Conservation (phyloP, 1,140 invertebrate species). For the Riptortus pedestris region DNA sequence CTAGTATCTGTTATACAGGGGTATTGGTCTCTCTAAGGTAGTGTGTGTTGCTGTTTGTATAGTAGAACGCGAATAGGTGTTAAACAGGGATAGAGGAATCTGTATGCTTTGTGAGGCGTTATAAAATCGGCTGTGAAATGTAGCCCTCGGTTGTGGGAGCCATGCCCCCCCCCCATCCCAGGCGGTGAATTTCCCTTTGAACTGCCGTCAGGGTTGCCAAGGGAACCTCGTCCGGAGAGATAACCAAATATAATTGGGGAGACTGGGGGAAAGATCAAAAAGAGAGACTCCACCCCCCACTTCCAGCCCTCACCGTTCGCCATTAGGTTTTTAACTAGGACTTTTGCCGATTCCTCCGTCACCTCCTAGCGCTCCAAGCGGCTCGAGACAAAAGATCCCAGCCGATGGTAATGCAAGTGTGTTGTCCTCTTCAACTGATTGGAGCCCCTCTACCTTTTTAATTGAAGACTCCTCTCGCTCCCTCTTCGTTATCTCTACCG, state of each 20-base stretch:
- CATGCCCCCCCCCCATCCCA: background rate
- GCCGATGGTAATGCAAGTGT: background rate
- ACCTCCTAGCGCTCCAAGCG: background rate
- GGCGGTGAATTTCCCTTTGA: conserved; percentile 6
- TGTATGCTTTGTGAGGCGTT: too few relatives aligned
- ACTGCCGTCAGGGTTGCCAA: conserved; percentile 2
- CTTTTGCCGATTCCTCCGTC: background rate
- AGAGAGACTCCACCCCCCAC: background rate
- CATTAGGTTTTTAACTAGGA: background rate
- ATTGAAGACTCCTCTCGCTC: background rate
- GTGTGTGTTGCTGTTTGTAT: too few relatives aligned
- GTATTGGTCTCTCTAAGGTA: too few relatives aligned
- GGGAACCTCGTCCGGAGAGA: conserved; percentile 16
- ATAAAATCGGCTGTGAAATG: conserved; percentile 9
- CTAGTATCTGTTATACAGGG: too few relatives aligned
- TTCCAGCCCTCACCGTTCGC: background rate
- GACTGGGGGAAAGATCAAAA: conserved; percentile 6
- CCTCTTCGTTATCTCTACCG: background rate
- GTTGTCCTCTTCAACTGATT: background rate
- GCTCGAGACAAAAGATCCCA: background rate
- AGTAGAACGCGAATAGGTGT: too few relatives aligned
- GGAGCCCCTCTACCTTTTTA: background rate
- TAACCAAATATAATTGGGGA: conserved; percentile 24
- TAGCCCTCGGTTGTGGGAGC: background rate
- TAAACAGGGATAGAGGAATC: too few relatives aligned